phyloP scores from a whole-genome alignment of 2,888 invertebrate species.

The Hecatera dysodea region DNA sequence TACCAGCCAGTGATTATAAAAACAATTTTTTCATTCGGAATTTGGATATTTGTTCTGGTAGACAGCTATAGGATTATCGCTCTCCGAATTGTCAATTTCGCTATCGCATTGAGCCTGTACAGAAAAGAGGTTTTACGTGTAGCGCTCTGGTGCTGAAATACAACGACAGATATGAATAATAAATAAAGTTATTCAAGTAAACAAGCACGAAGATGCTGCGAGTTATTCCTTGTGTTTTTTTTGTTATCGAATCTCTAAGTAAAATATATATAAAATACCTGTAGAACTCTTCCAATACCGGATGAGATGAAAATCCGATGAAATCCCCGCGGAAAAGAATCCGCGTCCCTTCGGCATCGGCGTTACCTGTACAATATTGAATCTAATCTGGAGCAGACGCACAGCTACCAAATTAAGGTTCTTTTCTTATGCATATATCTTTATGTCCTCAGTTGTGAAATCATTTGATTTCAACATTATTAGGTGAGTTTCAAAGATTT shows the following conservation, averaged over 20 bases:
- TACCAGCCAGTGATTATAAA: too few species aligned
- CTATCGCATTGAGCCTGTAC: not conserved
- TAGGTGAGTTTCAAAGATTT: not conserved
- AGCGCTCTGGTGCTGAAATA: not conserved
- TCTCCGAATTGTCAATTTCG: slow-evolving; percentile 9
- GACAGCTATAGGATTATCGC: not conserved
- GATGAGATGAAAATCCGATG: slow-evolving; percentile 27
- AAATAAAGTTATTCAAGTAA: slow-evolving; percentile 25
- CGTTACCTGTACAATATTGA: not conserved
- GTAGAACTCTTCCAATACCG: slow-evolving; percentile 16
- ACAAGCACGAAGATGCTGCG: slow-evolving; percentile 8
- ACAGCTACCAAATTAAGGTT: not conserved
- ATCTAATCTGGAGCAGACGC: slow-evolving; percentile 3
- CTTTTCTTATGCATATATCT: not conserved
- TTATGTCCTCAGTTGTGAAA: not conserved
- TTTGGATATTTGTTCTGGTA: not conserved
- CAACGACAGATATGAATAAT: slow-evolving; percentile 13
- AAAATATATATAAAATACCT: slow-evolving; percentile 29
- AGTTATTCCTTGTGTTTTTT: slow-evolving; percentile 12
- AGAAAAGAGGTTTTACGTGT: slow-evolving; percentile 1
- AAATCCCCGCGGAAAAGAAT: slow-evolving; percentile 14
- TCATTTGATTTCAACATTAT: not conserved
- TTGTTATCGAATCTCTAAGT: slow-evolving; percentile 4
- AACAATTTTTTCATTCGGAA: too few species aligned
- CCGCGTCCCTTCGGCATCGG: slow-evolving; percentile 12